Conservation (phyloP, 2,797 vertebrate species). For the Sus cebifrons region DNA sequence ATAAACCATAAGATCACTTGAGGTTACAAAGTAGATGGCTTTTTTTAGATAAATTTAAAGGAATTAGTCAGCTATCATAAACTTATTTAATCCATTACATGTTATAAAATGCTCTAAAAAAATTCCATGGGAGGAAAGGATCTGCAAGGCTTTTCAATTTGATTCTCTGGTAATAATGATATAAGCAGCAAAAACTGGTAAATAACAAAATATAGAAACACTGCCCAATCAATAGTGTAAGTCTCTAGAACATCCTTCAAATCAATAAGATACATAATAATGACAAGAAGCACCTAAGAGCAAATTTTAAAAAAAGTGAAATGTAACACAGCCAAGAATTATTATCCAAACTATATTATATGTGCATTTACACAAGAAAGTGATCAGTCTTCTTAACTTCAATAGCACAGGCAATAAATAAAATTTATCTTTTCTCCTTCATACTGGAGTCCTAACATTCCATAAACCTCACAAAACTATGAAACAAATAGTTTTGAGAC, state of each 20-base stretch:
- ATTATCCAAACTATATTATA: constrained; percentile 76
- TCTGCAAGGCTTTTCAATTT: constrained; percentile 57
- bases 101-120: constrained; percentile 61
- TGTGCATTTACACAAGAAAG: constrained; percentile 75
- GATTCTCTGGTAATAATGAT: constrained; percentile 52
- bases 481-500: neutral
- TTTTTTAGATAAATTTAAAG: constrained; percentile 77
- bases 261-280: constrained; percentile 82
- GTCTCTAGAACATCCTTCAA: constrained; percentile 82
- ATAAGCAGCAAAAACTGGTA: constrained; percentile 64
- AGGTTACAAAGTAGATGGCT: constrained; percentile 79
- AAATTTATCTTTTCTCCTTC: constrained; percentile 68
- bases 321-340: constrained; percentile 71
- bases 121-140: constrained; percentile 27
- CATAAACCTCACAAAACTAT: constrained; percentile 54
- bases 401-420: constrained; percentile 65
- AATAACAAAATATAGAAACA: constrained; percentile 82
- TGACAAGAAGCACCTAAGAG: constrained; percentile 70
- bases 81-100: constrained; percentile 53
- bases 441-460: neutral
- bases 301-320: constrained; percentile 1
- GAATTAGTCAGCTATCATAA: constrained; percentile 66
- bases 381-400: constrained; percentile 63
- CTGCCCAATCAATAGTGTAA: constrained; percentile 75
- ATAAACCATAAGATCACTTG: constrained; percentile 83